Conservation (phyloP, 2,113 vertebrate genomes). For the Urocitellus parryii region DNA sequence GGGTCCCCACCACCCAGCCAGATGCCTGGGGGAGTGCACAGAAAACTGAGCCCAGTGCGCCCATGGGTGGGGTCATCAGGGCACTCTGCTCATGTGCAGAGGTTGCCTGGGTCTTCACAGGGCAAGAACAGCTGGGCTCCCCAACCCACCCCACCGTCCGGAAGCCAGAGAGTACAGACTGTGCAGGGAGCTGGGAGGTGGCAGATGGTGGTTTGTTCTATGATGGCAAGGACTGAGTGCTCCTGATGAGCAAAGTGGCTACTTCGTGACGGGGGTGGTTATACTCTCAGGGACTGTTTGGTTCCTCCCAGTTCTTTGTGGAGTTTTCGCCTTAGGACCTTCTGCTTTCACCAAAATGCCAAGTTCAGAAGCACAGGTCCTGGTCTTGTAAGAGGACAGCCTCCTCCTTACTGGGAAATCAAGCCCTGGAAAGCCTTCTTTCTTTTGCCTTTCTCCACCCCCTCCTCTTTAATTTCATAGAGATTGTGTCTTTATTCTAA, state of each 20-base stretch:
- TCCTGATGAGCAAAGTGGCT: not conserved
- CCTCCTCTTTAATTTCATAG: not conserved
- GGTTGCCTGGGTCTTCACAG: not conserved
- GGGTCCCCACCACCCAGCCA: not conserved
- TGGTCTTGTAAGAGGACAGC: not conserved
- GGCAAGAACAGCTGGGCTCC: not conserved
- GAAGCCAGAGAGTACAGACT: not conserved
- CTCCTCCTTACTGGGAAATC: not conserved
- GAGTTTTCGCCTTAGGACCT: too few relatives aligned
- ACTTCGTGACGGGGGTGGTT: not conserved
- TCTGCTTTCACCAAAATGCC: not conserved
- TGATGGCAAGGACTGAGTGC: not conserved
- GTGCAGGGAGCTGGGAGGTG: not conserved
- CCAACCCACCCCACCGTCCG: not conserved
- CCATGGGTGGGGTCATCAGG: not conserved
- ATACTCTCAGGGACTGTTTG: not conserved
- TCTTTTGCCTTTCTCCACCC: not conserved
- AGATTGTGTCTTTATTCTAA: constrained; percentile 26
- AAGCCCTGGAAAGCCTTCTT: not conserved
- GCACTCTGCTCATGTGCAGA: rapidly evolving
- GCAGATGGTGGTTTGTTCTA: not conserved
- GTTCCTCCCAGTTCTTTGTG: not conserved
- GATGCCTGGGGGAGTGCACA: rapidly evolving
- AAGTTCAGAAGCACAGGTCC: not conserved
- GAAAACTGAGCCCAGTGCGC: rapidly evolving